Conservation (phyloP, 2,797 vertebrate species). For the Champsocephalus esox region DNA sequence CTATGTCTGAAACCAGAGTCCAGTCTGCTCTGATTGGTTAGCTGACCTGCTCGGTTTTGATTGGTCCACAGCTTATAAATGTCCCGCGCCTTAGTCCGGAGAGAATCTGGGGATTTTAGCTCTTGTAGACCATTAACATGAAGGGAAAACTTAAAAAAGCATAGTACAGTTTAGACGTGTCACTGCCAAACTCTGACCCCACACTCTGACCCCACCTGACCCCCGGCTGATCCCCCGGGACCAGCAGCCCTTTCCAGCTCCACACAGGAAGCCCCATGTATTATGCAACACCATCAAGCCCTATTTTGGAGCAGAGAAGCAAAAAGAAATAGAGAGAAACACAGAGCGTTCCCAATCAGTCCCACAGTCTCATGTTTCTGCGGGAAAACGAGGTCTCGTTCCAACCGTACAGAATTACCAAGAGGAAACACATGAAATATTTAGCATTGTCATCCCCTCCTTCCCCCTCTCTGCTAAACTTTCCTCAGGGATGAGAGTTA, state of each 20-base stretch:
- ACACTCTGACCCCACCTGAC: background rate
- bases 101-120: no score
- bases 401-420: slow-evolving; percentile 70
- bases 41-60: no score
- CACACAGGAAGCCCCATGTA: slow-evolving; percentile 76
- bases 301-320: slow-evolving; percentile 72
- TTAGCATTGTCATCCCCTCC: slow-evolving; percentile 70
- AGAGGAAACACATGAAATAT: slow-evolving; percentile 81
- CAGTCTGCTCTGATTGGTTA: no score
- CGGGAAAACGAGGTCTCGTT: slow-evolving; percentile 75
- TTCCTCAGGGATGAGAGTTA: slow-evolving; percentile 39
- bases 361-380: slow-evolving; percentile 68
- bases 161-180: no score
- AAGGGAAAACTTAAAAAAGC: no score
- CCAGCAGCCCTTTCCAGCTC: slow-evolving; percentile 71
- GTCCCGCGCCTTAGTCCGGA: no score
- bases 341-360: slow-evolving; percentile 73
- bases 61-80: no score
- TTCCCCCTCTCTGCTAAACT: slow-evolving; percentile 45
- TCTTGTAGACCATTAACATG: no score
- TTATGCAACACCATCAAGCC: slow-evolving; percentile 76
- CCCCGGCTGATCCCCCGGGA: slow-evolving; percentile 70
- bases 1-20: no score
- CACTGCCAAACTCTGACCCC: slow-evolving; percentile 1
- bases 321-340: slow-evolving; percentile 66